These are phyloP conservation scores for Gastrophryne carolinensis DNA, from an alignment of 2,797 vertebrate species.

Conservation along the genomic window DNA sequence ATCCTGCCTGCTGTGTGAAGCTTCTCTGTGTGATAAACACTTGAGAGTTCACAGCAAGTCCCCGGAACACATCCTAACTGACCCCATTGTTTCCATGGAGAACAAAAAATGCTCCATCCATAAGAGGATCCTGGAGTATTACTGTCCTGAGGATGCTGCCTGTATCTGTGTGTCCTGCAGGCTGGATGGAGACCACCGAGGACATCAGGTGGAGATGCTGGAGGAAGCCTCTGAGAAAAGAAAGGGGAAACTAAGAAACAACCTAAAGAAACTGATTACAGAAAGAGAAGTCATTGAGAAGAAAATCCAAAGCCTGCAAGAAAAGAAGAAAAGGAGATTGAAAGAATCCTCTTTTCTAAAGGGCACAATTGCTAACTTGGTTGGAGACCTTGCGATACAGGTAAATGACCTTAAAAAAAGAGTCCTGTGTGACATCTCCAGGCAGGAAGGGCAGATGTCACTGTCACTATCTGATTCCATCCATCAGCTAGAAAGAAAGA, in stretches of 20 bases:
- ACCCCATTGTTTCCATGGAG: background rate
- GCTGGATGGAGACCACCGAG: conserved; percentile 62
- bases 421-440: background rate
- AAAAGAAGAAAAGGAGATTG: background rate
- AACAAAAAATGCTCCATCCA: conserved; percentile 59
- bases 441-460: background rate
- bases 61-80: conserved; percentile 63
- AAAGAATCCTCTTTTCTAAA: background rate
- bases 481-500: background rate
- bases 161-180: conserved; percentile 65
- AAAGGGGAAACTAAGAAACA: conserved; percentile 55
- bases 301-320: background rate
- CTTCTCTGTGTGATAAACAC: background rate
- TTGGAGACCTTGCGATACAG: background rate
- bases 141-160: conserved; percentile 64
- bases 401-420: background rate
- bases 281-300: background rate
- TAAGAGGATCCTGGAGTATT: conserved; percentile 61
- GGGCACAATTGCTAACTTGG: background rate
- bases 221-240: conserved; percentile 59
- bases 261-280: background rate
- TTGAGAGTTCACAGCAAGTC: conserved; percentile 53
- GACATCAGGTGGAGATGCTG: conserved; percentile 65
- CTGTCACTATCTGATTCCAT: background rate
- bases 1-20: conserved; percentile 48